Evolutionary conservation across 2,797 vertebrate genomes (phyloP).

Genomic region (Ispidina lecontei): DNA sequence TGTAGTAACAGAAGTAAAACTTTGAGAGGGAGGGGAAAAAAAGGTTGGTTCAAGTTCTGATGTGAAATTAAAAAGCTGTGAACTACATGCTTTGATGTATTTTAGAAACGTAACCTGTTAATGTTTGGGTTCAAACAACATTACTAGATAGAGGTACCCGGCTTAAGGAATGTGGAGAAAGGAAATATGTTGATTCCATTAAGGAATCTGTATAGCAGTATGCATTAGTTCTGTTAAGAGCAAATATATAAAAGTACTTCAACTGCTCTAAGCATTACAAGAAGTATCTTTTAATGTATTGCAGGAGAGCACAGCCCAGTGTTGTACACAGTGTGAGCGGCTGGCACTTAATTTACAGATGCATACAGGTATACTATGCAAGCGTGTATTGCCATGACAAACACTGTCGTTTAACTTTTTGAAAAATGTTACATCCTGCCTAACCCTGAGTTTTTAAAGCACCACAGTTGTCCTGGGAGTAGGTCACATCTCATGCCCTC

Average conservation of each 20-base stretch:
- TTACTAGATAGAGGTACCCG: conserved; percentile 72
- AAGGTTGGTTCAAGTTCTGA: conserved; percentile 48
- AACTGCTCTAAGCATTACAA: conserved; percentile 78
- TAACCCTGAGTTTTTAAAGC: conserved; percentile 72
- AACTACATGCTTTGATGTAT: conserved; percentile 40
- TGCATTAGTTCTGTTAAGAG: conserved; percentile 89
- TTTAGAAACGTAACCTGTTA: conserved; percentile 67
- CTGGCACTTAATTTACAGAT: conserved; percentile 81
- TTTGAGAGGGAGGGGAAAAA: conserved; percentile 40
- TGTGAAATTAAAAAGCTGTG: conserved; percentile 25
- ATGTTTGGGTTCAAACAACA: conserved; percentile 75
- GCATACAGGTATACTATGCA: conserved; percentile 91
- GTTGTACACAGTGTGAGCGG: conserved; percentile 78
- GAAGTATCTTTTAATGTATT: conserved; percentile 76
- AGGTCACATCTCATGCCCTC: conserved; percentile 55
- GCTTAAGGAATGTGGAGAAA: conserved; percentile 86
- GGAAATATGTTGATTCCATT: conserved; percentile 94
- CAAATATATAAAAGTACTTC: conserved; percentile 87
- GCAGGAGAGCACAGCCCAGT: conserved; percentile 75
- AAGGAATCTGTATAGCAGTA: conserved; percentile 89
- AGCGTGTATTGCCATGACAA: conserved; percentile 80
- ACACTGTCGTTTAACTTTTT: conserved; percentile 79
- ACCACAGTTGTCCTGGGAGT: conserved; percentile 69
- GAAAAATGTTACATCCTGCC: conserved; percentile 71
- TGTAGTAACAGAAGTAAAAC: conserved; percentile 74